Evolutionary conservation across 2,888 invertebrate species (phyloP).

Genomic region (Stegophylla sp.): DNA sequence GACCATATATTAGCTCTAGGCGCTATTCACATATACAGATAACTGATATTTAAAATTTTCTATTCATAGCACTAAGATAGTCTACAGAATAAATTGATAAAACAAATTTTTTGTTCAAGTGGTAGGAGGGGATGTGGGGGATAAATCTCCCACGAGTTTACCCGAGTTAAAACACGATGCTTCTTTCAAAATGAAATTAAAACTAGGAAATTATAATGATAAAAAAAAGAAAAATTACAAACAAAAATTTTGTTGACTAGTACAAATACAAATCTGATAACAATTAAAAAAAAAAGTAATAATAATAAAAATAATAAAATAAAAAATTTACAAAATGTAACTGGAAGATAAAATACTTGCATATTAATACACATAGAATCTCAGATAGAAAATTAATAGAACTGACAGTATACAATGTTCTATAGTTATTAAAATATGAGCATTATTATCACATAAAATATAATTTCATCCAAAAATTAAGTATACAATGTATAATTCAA

Average conservation of each 20-base stretch:
- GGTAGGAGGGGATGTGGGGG: no score
- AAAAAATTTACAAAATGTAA: neutral
- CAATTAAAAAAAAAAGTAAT: slow-evolving; percentile 14
- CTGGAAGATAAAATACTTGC: neutral
- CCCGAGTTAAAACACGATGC: no score
- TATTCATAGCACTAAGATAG: no score
- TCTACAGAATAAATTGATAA: no score
- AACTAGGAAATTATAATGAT: neutral
- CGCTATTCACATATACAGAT: no score
- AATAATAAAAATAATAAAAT: neutral
- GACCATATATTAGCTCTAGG: no score
- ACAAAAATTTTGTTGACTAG: slow-evolving; percentile 36
- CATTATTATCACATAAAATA: neutral
- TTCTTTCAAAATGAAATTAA: no score
- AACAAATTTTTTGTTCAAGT: no score
- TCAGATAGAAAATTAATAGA: neutral
- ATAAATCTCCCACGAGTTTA: no score
- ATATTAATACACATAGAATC: neutral
- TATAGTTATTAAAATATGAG: neutral
- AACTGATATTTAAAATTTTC: no score
- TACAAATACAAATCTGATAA: slow-evolving; percentile 31
- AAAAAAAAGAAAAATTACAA: neutral
- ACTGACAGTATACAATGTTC: no score
- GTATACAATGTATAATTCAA: neutral
- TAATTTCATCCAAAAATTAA: neutral